These are phyloP conservation scores for Agriopis leucophaearia DNA, from an alignment of 2,888 invertebrate genomes.

Conservation along the genomic window DNA sequence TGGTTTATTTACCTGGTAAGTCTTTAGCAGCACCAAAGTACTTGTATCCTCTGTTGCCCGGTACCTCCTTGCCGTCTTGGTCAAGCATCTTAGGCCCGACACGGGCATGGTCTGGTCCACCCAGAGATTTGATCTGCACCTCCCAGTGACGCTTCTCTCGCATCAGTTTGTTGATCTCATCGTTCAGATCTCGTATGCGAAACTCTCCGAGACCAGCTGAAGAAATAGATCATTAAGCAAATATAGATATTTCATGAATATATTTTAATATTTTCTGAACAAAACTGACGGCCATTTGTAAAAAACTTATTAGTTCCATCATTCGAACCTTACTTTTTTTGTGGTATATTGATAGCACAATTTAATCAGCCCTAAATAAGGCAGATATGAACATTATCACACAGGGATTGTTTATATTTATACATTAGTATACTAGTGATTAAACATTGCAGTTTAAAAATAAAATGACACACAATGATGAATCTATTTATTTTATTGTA, in stretches of 20 bases:
- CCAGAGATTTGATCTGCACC: constrained; percentile 96
- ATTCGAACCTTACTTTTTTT: too few species aligned
- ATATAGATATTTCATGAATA: neutral
- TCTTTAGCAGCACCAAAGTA: constrained; percentile 99
- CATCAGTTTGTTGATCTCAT: constrained; percentile 99
- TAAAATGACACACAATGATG: neutral
- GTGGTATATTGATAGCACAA: too few species aligned
- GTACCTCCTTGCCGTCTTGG: constrained; percentile 98
- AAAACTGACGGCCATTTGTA: too few species aligned
- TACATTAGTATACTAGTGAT: neutral
- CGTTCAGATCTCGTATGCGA: constrained; percentile 98
- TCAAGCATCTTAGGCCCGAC: constrained; percentile 97
- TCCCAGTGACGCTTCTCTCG: constrained; percentile 99
- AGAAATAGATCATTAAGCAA: constrained; percentile 1
- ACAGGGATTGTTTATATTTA: too few species aligned
- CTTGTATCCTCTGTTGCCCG: constrained; percentile 99
- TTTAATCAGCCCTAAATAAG: too few species aligned
- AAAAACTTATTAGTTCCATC: too few species aligned
- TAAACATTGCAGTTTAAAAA: neutral
- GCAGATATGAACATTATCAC: too few species aligned
- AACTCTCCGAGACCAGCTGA: constrained; percentile 99
- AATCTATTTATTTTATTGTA: constrained; percentile 13
- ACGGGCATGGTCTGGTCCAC: constrained; percentile 97
- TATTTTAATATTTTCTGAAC: too few species aligned
- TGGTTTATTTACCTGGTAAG: constrained; percentile 90